Evolutionary conservation across 92 coral and sea anemone genomes (phyloP).

Genomic region (Scolanthus callimorphus): DNA sequence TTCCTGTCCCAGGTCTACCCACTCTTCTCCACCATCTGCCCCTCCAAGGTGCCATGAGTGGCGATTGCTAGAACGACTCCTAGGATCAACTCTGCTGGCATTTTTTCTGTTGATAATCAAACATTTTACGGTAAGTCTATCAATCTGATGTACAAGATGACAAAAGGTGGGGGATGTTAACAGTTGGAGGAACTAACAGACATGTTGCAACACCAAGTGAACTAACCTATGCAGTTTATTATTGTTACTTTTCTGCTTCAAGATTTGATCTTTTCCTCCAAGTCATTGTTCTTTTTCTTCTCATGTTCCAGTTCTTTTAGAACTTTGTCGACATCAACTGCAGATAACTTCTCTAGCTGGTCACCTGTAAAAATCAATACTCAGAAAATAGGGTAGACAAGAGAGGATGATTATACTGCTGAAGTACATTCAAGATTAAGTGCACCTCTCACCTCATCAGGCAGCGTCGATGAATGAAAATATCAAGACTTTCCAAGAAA

Average conservation of each 20-base stretch:
- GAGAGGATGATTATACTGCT: no score
- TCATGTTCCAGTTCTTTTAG: slow-evolving; percentile 68
- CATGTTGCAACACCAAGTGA: no score
- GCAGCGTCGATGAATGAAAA: no score
- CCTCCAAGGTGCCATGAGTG: slow-evolving; percentile 13
- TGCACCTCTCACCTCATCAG: no score
- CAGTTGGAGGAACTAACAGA: no score
- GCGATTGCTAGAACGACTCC: slow-evolving; percentile 18
- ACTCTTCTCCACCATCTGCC: slow-evolving; percentile 38
- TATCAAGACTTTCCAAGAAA: no score
- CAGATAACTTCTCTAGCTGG: slow-evolving; percentile 46
- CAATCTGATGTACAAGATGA: neutral
- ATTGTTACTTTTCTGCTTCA: slow-evolving; percentile 49
- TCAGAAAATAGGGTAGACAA: no score
- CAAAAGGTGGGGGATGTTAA: no score
- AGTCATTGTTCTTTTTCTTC: slow-evolving; percentile 61
- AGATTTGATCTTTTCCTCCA: slow-evolving; percentile 61
- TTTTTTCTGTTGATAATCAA: slow-evolving; percentile 46
- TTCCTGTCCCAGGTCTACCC: slow-evolving; percentile 59
- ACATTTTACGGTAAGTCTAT: neutral
- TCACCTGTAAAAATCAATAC: slow-evolving; percentile 29
- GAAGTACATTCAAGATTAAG: no score
- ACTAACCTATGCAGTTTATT: no score
- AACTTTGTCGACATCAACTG: slow-evolving; percentile 54
- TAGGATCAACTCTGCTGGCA: slow-evolving; percentile 60